Evolutionary conservation across 2,113 vertebrate species (phyloP).

Genomic region (Myrmophylax atrothorax): DNA sequence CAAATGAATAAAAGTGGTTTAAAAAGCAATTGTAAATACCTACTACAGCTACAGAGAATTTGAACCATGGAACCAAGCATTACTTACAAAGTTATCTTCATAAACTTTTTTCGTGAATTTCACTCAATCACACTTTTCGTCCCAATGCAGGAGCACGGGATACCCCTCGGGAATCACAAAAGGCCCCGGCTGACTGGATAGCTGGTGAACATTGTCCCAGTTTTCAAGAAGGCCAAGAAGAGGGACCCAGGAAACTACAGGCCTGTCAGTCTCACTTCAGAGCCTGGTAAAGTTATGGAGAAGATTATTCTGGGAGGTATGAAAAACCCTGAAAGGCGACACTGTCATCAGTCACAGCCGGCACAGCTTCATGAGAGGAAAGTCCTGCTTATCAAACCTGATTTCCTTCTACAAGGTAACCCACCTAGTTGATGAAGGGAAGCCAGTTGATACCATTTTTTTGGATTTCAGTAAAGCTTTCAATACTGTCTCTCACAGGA

Average conservation of each 20-base stretch:
- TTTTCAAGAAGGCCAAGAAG: not conserved
- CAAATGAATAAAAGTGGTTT: not conserved
- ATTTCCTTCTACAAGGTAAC: not conserved
- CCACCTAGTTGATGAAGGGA: not conserved
- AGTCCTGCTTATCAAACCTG: not conserved
- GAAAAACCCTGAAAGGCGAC: not conserved
- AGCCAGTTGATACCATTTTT: too few species aligned
- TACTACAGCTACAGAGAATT: not conserved
- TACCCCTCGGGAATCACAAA: not conserved
- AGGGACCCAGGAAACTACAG: not conserved
- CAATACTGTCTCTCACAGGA: not conserved
- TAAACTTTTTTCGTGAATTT: not conserved
- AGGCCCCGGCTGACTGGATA: too few species aligned
- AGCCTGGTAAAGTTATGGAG: not conserved
- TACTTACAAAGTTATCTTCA: not conserved
- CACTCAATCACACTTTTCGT: not conserved
- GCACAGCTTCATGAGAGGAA: not conserved
- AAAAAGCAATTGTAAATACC: not conserved
- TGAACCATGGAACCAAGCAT: not conserved
- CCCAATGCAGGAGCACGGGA: rapidly evolving
- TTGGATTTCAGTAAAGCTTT: not conserved
- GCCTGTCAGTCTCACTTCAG: not conserved
- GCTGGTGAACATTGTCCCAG: too few species aligned
- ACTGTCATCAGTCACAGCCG: not conserved
- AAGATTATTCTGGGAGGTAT: not conserved